Conservation (phyloP, 2,888 invertebrate genomes). For the Oegoconia quadripuncta region DNA sequence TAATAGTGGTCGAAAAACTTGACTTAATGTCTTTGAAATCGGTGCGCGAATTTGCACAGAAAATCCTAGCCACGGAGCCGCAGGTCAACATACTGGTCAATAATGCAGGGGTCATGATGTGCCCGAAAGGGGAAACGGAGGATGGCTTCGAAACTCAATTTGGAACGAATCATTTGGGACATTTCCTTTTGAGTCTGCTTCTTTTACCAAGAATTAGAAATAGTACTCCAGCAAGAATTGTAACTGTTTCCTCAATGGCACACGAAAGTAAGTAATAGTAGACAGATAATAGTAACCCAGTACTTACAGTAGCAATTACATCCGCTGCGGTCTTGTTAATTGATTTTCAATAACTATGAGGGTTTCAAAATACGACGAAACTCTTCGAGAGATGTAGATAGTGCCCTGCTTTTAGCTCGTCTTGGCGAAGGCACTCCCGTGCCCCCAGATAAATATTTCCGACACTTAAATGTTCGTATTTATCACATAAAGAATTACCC, state of each 20-base stretch:
- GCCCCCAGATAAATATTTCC: too few relatives aligned
- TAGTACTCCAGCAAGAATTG: conserved; percentile 81
- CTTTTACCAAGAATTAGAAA: conserved; percentile 80
- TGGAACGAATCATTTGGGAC: conserved; percentile 85
- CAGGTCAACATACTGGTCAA: conserved; percentile 83
- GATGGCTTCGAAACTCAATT: conserved; percentile 86
- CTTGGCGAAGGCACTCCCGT: too few relatives aligned
- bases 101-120: conserved; percentile 84
- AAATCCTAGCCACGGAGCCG: conserved; percentile 74
- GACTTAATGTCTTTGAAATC: conserved; percentile 81
- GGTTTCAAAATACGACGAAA: too few relatives aligned
- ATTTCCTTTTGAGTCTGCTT: conserved; percentile 82
- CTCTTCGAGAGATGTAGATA: too few relatives aligned
- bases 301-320: too few relatives aligned
- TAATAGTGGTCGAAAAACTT: conserved; percentile 70
- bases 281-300: too few relatives aligned
- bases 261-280: conserved; percentile 44
- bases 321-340: too few relatives aligned
- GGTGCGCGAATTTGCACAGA: conserved; percentile 78
- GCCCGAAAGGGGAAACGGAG: conserved; percentile 81
- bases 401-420: too few relatives aligned
- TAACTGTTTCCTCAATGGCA: conserved; percentile 82
- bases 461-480: too few relatives aligned
- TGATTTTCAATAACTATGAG: too few relatives aligned
- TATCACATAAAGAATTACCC: too few relatives aligned